A percentile compares a stretch with the other conserved stretches of the same genome.
phyloP scores from a whole-genome alignment of 2,888 invertebrate species.

The Cryptocephalus moraei region DNA sequence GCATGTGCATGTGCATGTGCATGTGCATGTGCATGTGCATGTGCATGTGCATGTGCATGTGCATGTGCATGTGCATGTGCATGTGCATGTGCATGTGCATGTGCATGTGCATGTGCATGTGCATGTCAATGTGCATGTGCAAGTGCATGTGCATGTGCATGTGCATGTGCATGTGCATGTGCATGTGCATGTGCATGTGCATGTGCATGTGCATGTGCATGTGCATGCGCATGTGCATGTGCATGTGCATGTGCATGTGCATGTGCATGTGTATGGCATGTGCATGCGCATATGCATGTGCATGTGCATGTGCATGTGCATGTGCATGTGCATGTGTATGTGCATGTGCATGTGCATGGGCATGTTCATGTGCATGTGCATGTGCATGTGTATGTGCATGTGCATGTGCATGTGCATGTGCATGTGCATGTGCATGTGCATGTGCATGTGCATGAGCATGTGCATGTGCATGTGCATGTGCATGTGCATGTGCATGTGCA shows the following conservation, averaged over 20 bases:
- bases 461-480: not conserved
- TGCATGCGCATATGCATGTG: not conserved
- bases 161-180: too few species aligned
- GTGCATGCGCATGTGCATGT: not conserved
- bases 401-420: not conserved
- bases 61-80: too few species aligned
- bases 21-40: too few species aligned
- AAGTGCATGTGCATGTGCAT: too few species aligned
- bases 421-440: not conserved
- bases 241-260: constrained; percentile 2
- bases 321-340: constrained; percentile 1
- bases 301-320: not conserved
- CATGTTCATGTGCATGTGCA: too few species aligned
- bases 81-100: too few species aligned
- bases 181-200: not conserved
- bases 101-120: too few species aligned
- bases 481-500: too few species aligned
- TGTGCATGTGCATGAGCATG: not conserved
- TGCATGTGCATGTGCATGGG: too few species aligned
- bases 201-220: constrained; percentile 1
- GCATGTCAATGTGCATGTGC: too few species aligned
- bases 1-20: too few species aligned
- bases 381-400: not conserved
- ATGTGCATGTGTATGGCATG: not conserved
- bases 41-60: too few species aligned